Base-by-base conservation (phyloP, 2,888 invertebrate species). In the Drosophila acutilabella region DNA sequence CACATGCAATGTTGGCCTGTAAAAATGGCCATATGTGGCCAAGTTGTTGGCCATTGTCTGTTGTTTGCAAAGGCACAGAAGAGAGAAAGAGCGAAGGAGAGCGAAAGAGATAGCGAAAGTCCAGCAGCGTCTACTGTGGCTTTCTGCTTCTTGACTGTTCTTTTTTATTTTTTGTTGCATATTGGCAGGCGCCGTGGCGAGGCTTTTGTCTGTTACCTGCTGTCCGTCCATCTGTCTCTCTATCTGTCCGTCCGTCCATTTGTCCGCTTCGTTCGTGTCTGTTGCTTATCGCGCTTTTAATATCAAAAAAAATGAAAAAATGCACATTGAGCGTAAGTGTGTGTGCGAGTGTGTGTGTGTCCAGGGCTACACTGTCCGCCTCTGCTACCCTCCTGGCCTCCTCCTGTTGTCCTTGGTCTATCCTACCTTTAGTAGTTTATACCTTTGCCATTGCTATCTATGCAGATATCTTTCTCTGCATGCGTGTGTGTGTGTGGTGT, bases 11-110 rank as follows among this genome's bases (percentile, higher is more conserved):
- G 64, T 47, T 61, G 41, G 67, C 67, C 66, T 69, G 85, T 56
- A 79, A 84, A 78, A 85, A 84, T 85, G 88, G 89, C 85, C 84
- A 85, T 85, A 84, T 85, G 89, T 89, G 83, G 89, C 83, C 87
- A 84, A 84, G 89, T 84, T 86, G 78, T 61, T 80, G 47, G 59
- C 65, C 82, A 73, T 81, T 79, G 80, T 64, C 61, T 69, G 48
- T 42, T 78, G 58, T 62, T 65, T 74, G 74, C 64, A 60, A 70
- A 51, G 61, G 74, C 52, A 61, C 50, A 3, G 13, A 13, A 36
- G 36, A 11, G 30, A 30, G 30, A 8, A 26, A 40, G 52, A 72
- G 74, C 66, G 51, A 54, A 53, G 41, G 26, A 48, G 33, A 50
- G 20, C 4, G 44, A 44, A 33, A 33, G 57, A 73, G 62, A 68